Evolutionary conservation across 2,113 vertebrate species (phyloP).

Genomic region (Petromus typicus): DNA sequence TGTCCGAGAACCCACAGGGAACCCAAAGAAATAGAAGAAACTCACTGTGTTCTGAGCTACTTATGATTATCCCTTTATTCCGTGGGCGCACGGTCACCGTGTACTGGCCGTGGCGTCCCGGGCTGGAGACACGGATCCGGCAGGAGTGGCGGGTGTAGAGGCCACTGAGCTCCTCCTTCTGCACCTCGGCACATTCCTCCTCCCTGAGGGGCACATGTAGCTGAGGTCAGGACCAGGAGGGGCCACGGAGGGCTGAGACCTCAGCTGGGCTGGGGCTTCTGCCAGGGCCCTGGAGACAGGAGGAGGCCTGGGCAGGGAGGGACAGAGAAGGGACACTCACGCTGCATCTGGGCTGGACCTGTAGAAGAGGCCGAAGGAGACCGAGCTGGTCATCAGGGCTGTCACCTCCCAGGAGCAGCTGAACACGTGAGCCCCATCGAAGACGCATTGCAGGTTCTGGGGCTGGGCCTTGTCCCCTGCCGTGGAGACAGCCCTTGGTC

Average conservation of each 20-base stretch:
- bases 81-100: neutral
- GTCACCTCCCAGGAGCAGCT: constrained; percentile 87
- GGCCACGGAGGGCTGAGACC: fast-evolving
- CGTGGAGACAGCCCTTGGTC: neutral
- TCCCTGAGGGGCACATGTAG: constrained; percentile 50
- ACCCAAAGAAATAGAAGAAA: constrained; percentile 26
- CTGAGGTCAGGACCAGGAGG: neutral
- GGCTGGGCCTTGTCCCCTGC: constrained; percentile 82
- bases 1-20: fast-evolving
- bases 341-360: neutral
- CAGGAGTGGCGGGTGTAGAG: constrained; percentile 11
- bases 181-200: constrained; percentile 42
- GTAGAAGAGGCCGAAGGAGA: constrained; percentile 86
- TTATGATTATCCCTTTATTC: constrained; percentile 10
- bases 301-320: neutral
- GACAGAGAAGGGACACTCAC: constrained; percentile 64
- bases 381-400: constrained; percentile 72
- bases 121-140: neutral
- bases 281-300: too few relatives aligned
- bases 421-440: constrained; percentile 78
- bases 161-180: neutral
- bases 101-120: neutral
- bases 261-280: neutral
- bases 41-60: constrained; percentile 68
- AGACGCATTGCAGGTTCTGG: constrained; percentile 85